phyloP scores from a whole-genome alignment of 1,140 invertebrate genomes.

The Palaemon carinicauda region DNA sequence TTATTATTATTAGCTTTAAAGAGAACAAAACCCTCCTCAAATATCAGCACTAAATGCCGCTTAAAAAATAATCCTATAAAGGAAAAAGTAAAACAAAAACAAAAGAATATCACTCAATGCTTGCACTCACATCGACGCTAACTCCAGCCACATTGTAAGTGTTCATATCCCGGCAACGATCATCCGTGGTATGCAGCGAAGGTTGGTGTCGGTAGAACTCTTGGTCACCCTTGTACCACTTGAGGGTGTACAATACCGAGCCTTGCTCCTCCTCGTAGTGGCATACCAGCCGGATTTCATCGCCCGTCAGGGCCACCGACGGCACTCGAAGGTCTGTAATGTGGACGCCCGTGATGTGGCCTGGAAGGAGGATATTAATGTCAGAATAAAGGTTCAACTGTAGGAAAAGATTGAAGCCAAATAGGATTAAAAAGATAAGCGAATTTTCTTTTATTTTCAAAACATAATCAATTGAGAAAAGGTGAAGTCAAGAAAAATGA shows the following conservation, averaged over 20 bases:
- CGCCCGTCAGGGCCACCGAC: constrained; percentile 2
- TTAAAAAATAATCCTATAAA: too few relatives aligned
- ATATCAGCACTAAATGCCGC: too few relatives aligned
- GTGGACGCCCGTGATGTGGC: neutral
- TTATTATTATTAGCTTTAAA: too few relatives aligned
- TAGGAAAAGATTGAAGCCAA: too few relatives aligned
- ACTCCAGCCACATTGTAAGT: constrained; percentile 7
- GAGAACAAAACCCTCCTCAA: too few relatives aligned
- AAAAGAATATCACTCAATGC: too few relatives aligned
- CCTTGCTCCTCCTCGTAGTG: constrained; percentile 13
- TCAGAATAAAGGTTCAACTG: too few relatives aligned
- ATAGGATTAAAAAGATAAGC: too few relatives aligned
- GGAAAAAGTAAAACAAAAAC: too few relatives aligned
- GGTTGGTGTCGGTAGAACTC: constrained; percentile 45
- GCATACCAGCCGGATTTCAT: constrained; percentile 17
- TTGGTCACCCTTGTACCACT: constrained; percentile 41
- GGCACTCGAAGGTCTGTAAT: constrained; percentile 17
- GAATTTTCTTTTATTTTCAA: too few relatives aligned
- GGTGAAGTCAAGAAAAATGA: too few relatives aligned
- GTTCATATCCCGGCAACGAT: neutral
- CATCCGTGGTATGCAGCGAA: neutral
- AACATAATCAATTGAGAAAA: too few relatives aligned
- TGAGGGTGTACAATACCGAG: constrained; percentile 29
- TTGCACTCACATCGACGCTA: constrained; percentile 15
- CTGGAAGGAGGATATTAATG: neutral